These are phyloP conservation scores for Procavia capensis DNA, from an alignment of 2,113 vertebrate species.

Conservation along the genomic window DNA sequence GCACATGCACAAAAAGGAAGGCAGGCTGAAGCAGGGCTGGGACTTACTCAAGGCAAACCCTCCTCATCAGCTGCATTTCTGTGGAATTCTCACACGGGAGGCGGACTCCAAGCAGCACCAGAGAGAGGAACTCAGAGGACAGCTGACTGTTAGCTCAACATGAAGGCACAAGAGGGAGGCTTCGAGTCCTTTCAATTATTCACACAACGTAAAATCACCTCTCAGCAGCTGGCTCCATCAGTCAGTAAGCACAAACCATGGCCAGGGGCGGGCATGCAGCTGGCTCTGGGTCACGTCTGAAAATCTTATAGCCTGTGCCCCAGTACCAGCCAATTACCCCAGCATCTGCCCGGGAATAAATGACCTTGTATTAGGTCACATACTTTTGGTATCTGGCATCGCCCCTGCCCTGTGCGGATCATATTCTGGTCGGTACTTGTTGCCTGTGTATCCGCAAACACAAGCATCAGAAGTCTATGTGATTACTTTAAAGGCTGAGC, in stretches of 20 bases:
- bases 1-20: neutral
- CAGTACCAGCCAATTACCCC: neutral
- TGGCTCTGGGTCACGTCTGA: neutral
- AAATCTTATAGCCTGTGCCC: neutral
- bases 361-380: neutral
- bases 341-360: neutral
- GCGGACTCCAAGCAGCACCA: neutral
- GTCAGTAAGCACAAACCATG: neutral
- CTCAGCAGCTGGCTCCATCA: constrained; percentile 36
- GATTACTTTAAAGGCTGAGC: neutral
- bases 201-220: constrained; percentile 36
- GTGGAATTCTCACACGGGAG: neutral
- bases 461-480: neutral
- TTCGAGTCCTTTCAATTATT: constrained; percentile 33
- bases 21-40: neutral
- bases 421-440: neutral
- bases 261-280: neutral
- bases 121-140: constrained; percentile 22
- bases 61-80: neutral
- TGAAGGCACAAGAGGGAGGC: constrained; percentile 2
- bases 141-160: neutral
- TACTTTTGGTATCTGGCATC: neutral
- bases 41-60: neutral
- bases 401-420: neutral
- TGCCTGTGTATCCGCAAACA: neutral